A percentile compares a stretch with the other conserved stretches of the same genome.
These are phyloP conservation scores for Crotalus tigris DNA, from an alignment of 2,113 vertebrate species.

Conservation along the genomic window DNA sequence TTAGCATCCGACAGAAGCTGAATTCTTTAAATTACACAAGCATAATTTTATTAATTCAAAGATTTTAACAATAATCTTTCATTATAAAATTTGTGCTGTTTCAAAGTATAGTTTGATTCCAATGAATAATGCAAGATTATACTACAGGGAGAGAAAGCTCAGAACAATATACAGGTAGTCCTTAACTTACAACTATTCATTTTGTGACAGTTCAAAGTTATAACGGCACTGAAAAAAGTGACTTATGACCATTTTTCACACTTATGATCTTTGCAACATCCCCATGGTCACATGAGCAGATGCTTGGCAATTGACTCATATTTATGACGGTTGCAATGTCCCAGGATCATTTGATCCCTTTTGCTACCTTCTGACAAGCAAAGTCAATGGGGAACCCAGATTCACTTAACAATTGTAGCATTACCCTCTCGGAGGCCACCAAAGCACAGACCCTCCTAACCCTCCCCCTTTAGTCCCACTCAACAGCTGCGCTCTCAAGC, in stretches of 20 bases:
- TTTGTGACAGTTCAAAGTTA: not conserved
- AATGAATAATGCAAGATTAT: not conserved
- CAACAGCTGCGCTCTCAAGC: too few species aligned
- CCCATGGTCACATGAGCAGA: not conserved
- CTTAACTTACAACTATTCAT: not conserved
- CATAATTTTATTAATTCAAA: not conserved
- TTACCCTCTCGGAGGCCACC: too few species aligned
- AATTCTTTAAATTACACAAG: not conserved
- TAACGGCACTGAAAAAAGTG: not conserved
- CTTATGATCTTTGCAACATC: not conserved
- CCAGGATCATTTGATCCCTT: not conserved
- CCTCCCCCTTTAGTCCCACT: too few species aligned
- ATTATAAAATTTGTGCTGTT: not conserved
- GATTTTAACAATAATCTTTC: not conserved
- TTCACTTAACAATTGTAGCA: not conserved
- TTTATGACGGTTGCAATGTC: not conserved
- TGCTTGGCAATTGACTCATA: not conserved
- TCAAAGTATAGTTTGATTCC: not conserved
- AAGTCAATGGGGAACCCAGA: not conserved
- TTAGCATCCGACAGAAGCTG: not conserved
- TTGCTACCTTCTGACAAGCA: not conserved
- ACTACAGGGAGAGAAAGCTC: not conserved
- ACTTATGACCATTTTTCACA: not conserved
- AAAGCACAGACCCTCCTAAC: too few species aligned
- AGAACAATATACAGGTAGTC: not conserved